Base-by-base conservation (phyloP, 1,140 invertebrate species). In the Magallana ariakensis region DNA sequence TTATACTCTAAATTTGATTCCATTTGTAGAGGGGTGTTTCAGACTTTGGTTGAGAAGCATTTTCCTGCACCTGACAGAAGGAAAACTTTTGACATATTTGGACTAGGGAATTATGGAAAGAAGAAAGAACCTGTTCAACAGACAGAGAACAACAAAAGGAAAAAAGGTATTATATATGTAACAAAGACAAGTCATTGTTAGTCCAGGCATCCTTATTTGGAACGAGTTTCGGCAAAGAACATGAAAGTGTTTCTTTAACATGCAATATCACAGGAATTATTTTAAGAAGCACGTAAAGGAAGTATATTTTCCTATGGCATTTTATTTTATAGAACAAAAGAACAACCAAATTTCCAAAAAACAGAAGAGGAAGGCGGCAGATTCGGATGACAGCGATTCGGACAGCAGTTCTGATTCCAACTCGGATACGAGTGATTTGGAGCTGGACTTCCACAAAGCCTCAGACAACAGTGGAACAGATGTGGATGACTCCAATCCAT, bases 41-140 rank as follows among this genome's bases (percentile, higher is more conserved):
- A 99, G 94, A 97, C 97, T 0, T 95, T 99, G 84, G 97, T 99
- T 0, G 98, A 99, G 94, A 99, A 99, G 93, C 98, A 99, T 95
- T 99, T 99, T 93, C 98, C 98, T 8, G 98, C 98, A 4, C 98
- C 98, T 5, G 97, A 99, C 95, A 96, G 95, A 33, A 93, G 97
- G 83, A 96, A 98, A 88, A 98, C 98, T 85, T 96, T 97, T 91
- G 96, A 97, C 80, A 95, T 99, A 66, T 95, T 99, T 33, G 98
- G 97, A 0, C 93, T 98, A 26, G 97, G 94, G 60, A 85, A 90
- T 87, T 83, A 92, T 84, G 90, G 89, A 80, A 90, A 90, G 60
- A 84, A 90, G 66, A 91, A 83, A 80, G 90, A 85, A 57, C 6
- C 83, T 87, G 90, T 85, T 66, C 84, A 80, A 33, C 83, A 80